These are phyloP conservation scores for Aspidapion aeneum DNA, from an alignment of 2,888 invertebrate genomes.

Conservation along the genomic window DNA sequence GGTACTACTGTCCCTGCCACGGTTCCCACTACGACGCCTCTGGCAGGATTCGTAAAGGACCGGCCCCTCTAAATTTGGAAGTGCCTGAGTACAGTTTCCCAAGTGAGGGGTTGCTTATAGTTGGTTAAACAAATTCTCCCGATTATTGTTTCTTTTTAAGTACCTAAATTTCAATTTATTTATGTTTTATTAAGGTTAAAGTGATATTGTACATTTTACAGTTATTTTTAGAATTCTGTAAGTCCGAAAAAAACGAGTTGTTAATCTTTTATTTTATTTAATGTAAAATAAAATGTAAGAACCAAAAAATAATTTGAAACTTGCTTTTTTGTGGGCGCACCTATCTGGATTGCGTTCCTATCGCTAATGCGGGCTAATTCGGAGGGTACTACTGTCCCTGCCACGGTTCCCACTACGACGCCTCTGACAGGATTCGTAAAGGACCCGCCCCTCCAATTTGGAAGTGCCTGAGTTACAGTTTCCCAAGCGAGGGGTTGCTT, in stretches of 20 bases:
- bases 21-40: conserved; percentile 99
- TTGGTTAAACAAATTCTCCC: conserved; percentile 59
- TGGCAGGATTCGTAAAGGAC: conserved; percentile 97
- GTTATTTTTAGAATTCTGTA: too few species aligned
- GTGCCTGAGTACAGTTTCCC: conserved; percentile 79
- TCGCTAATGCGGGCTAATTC: conserved; percentile 89
- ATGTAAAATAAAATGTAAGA: not conserved
- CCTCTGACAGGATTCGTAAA: conserved; percentile 96
- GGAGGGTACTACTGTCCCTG: conserved; percentile 99
- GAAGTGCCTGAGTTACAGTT: conserved; percentile 83
- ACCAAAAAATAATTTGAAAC: too few species aligned
- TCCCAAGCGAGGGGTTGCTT: conserved; percentile 64
- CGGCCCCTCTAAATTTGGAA: conserved; percentile 94
- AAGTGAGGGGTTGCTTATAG: conserved; percentile 65
- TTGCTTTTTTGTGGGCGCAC: too few species aligned
- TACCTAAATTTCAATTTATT: not conserved
- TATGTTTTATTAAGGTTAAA: not conserved
- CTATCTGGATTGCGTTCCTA: conserved; percentile 96
- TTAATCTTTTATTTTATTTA: not conserved
- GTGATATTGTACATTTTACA: not conserved
- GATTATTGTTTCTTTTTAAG: not conserved
- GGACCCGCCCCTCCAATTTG: conserved; percentile 96
- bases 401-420: conserved; percentile 99
- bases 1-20: conserved; percentile 99
- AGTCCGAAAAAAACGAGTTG: not conserved